Evolutionary conservation across 2,113 vertebrate genomes (phyloP), one percentile per base, ranked within the genome.

Genomic region (Chunga burmeisteri): DNA sequence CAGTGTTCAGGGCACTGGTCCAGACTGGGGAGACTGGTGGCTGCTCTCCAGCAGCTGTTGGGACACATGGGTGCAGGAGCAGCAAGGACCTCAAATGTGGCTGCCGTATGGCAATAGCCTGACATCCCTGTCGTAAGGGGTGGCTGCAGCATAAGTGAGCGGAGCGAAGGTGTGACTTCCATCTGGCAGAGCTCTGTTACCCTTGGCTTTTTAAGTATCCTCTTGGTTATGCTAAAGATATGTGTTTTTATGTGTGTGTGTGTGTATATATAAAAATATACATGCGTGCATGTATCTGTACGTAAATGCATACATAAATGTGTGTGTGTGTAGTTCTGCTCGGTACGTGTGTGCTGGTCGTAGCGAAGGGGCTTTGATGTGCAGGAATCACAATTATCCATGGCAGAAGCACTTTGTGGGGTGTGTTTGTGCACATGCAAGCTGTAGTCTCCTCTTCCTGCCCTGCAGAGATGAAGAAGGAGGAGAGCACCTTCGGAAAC

Each of bases 401-500:
- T 10, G 42, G 38, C 56, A 93, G 65, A 70, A 67, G 62, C 40
- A 11, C 36, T 72, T 62, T 20, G 4, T 3, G 5, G 58, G 2
- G 4, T 62, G 40, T 38, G 14, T 73, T n/a, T 78, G 47, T 73
- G 29, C 81, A 30, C 2, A 0, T 36, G 19, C 21, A n/a, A 58
- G 38, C 55, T 16, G 1, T 53, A 16, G 21, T 81, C n/a, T 95
- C 42, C 40, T 78, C 53, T 92, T 78, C 34, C 27, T 82, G 21
- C 56, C 73, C 70, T 58, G n/a, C 86, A 99, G 99, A 79, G 98
- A 99, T 58, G 98, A 99, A 90, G 98, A 99, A 89, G 98, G 98
- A 84, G 98, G 98, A 47, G 98, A 99, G 55, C 98, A 99, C 90
- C 93, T 99, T 95, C 94, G 20, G 34, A 99, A 99, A 72, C 98